phyloP scores from a whole-genome alignment of 2,797 vertebrate genomes.

The Phrynocephalus forsythii region DNA sequence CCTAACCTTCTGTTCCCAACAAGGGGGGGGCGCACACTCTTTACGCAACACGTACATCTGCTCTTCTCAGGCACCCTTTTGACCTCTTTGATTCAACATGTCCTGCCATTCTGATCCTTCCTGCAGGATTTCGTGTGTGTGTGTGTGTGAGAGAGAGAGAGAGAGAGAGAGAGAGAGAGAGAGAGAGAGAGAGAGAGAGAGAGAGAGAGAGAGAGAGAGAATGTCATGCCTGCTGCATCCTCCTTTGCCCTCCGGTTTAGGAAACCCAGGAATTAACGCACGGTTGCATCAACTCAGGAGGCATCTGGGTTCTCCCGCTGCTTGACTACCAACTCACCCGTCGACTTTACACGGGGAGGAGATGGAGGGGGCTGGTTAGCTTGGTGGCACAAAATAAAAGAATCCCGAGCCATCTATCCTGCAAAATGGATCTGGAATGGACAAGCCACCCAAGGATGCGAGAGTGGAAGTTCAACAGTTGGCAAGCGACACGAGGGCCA shows the following conservation, averaged over 20 bases:
- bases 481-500: not conserved
- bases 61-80: not conserved
- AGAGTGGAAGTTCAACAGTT: not conserved
- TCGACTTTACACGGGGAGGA: not conserved
- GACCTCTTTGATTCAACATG: not conserved
- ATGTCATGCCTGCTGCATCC: not conserved
- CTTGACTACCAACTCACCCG: not conserved
- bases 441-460: not conserved
- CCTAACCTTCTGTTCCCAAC: constrained; percentile 27
- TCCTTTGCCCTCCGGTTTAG: not conserved
- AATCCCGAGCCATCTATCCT: not conserved
- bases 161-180: no score
- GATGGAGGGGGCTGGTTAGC: not conserved
- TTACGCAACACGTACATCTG: not conserved
- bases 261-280: not conserved
- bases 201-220: no score
- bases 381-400: not conserved
- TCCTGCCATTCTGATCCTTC: not conserved
- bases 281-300: not conserved
- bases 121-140: not conserved
- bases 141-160: not conserved
- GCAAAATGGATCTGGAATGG: no score
- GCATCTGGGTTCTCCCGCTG: not conserved
- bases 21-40: not conserved
- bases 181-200: no score